Base-by-base conservation (phyloP, 2,113 vertebrate species). In the Lampris megalopsis region DNA sequence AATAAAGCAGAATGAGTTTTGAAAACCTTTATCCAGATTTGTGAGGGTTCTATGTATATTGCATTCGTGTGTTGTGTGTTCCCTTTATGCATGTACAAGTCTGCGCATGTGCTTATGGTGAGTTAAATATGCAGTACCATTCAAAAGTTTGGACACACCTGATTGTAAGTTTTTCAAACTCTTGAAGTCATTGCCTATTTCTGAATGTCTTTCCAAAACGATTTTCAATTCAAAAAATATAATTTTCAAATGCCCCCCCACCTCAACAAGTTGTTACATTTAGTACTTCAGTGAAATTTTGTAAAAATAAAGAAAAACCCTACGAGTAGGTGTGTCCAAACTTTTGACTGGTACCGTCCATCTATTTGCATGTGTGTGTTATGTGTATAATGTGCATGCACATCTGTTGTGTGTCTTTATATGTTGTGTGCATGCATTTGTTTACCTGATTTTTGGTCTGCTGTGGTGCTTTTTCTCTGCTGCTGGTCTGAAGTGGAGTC, bases 371-470 rank as follows among this genome's bases (percentile, higher is more conserved):
- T 49, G 6, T 1, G 7, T 42, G 6, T 40, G 38, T 68, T 69
- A 45, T 67, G 49, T 56, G 66, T 50, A 60, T 24, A 24, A 24
- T 24, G 24, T 24, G 24, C 24, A 24, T 61, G 61, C 56, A 66
- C 60, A 41, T 41, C 49, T 61, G 49, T 61, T 52, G 40, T 67
- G 61, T 63, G 62, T 63, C 67, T 62, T 11, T 40, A 45, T 65
- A 68, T 47, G 68, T 42, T 50, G 24, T 50, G 58, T 5, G 52
- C 64, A 52, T 42, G 56, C 43, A 68, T 53, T 9, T n/a, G 8
- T 3, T 52, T 90, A 98, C 97, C 96, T 97, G 97, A 91, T 96
- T 96, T 94, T 98, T 98, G 94, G 93, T 94, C 92, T 96, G 95
- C 62, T 92, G 91, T 79, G 95, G 96, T 73, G 93, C 92, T 91